Conservation (phyloP, 2,113 vertebrate species). For the Scolopax mira region DNA sequence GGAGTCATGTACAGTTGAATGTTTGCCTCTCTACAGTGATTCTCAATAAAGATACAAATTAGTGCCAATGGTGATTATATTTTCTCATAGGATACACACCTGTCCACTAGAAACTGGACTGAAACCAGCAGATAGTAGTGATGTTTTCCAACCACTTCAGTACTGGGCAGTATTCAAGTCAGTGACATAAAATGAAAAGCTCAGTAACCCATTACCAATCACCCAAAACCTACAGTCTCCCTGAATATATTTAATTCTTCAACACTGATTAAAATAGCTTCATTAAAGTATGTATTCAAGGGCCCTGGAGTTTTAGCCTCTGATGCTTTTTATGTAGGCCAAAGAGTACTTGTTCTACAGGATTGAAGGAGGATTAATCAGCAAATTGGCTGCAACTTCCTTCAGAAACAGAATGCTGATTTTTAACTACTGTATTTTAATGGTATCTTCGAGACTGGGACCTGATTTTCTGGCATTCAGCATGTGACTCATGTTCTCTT, state of each 20-base stretch:
- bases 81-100: not conserved
- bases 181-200: not conserved
- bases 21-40: not conserved
- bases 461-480: conserved; percentile 39
- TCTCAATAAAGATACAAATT: not conserved
- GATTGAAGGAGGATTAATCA: conserved; percentile 61
- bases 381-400: conserved; percentile 58
- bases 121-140: not conserved
- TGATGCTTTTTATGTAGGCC: conserved; percentile 42
- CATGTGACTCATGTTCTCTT: conserved; percentile 33
- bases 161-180: not conserved
- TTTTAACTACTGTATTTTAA: conserved; percentile 51
- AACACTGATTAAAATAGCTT: conserved; percentile 57
- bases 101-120: not conserved
- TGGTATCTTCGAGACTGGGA: not conserved
- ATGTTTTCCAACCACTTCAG: not conserved
- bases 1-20: not conserved
- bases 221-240: not conserved
- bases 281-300: conserved; percentile 41
- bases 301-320: conserved; percentile 32
- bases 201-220: not conserved
- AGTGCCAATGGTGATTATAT: not conserved
- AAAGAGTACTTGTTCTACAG: conserved; percentile 52
- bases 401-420: conserved; percentile 53
- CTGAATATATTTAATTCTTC: conserved; percentile 6